A percentile compares a stretch with the other conserved stretches of the same genome.
Evolutionary conservation across 2,113 vertebrate genomes (phyloP).

Genomic region (Nicator chloris): DNA sequence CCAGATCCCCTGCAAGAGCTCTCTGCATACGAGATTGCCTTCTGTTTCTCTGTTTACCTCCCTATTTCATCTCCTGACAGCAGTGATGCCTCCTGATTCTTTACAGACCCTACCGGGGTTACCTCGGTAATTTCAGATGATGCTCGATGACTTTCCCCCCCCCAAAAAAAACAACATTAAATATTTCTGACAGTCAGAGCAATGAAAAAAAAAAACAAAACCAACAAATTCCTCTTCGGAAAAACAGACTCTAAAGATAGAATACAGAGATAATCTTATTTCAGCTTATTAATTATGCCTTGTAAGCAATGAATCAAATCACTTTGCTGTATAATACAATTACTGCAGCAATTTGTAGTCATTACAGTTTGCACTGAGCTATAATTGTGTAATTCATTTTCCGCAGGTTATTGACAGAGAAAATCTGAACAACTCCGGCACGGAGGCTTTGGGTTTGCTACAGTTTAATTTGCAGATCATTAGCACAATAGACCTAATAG

Average conservation of each 20-base stretch:
- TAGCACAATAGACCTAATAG: not conserved
- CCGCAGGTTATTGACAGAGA: conserved; percentile 42
- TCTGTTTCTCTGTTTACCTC: conserved; percentile 5
- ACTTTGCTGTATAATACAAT: conserved; percentile 48
- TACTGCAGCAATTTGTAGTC: conserved; percentile 64
- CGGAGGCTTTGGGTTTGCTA: not conserved
- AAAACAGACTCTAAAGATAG: not conserved
- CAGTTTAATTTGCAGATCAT: conserved; percentile 10
- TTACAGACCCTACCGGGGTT: not conserved
- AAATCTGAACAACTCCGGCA: conserved; percentile 8
- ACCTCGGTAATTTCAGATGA: not conserved
- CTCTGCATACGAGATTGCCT: not conserved
- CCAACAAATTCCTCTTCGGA: not conserved
- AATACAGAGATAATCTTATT: conserved; percentile 22
- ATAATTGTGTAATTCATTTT: conserved; percentile 48
- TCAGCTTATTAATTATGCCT: conserved; percentile 50
- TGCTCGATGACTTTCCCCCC: not conserved
- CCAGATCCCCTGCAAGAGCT: not conserved
- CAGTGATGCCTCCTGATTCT: not conserved
- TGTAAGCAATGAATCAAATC: conserved; percentile 58
- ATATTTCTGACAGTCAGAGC: not conserved
- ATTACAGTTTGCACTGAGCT: conserved; percentile 44
- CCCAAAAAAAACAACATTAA: not conserved
- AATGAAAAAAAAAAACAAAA: not conserved
- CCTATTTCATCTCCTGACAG: not conserved